A percentile compares a stretch with the other conserved stretches of the same genome.
These are phyloP conservation scores for Ahaetulla prasina DNA, from an alignment of 2,113 vertebrate species.

Conservation along the genomic window DNA sequence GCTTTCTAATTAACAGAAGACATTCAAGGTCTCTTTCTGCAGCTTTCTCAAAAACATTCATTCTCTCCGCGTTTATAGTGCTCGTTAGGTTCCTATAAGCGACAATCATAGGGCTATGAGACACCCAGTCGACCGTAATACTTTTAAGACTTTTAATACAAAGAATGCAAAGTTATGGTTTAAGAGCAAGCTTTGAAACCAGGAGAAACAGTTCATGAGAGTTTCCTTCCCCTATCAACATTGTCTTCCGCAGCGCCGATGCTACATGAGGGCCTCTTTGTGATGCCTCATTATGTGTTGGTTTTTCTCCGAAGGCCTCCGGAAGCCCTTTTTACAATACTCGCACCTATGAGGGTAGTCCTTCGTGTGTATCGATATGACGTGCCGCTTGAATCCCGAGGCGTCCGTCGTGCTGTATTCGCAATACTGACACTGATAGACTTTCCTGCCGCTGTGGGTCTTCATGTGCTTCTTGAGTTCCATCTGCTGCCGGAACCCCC, in stretches of 20 bases:
- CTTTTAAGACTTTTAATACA: conserved; percentile 73
- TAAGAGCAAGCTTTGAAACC: conserved; percentile 75
- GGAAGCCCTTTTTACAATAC: conserved; percentile 98
- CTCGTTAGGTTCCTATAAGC: conserved; percentile 63
- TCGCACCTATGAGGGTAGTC: conserved; percentile 98
- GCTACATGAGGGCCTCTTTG: conserved; percentile 91
- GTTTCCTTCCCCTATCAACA: conserved; percentile 59
- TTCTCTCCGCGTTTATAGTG: conserved; percentile 63
- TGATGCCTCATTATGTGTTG: conserved; percentile 99
- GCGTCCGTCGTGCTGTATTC: conserved; percentile 98
- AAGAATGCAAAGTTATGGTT: conserved; percentile 74
- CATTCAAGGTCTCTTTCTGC: conserved; percentile 59
- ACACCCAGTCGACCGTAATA: conserved; percentile 65
- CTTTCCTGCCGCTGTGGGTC: conserved; percentile 96
- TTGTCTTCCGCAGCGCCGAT: conserved; percentile 39
- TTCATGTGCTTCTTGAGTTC: conserved; percentile 99
- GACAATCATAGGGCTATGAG: conserved; percentile 65
- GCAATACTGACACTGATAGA: conserved; percentile 98
- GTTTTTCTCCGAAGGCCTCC: conserved; percentile 97
- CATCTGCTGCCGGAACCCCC: conserved; percentile 89
- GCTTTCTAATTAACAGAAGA: conserved; percentile 52
- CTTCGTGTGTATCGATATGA: conserved; percentile 99
- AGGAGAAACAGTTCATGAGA: conserved; percentile 73
- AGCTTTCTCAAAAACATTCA: conserved; percentile 64
- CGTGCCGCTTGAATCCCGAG: conserved; percentile 98